A percentile compares a stretch with the other conserved stretches of the same genome.
These are phyloP conservation scores for Lepidochrysops patricia DNA, from an alignment of 2,888 invertebrate genomes.

Conservation along the genomic window DNA sequence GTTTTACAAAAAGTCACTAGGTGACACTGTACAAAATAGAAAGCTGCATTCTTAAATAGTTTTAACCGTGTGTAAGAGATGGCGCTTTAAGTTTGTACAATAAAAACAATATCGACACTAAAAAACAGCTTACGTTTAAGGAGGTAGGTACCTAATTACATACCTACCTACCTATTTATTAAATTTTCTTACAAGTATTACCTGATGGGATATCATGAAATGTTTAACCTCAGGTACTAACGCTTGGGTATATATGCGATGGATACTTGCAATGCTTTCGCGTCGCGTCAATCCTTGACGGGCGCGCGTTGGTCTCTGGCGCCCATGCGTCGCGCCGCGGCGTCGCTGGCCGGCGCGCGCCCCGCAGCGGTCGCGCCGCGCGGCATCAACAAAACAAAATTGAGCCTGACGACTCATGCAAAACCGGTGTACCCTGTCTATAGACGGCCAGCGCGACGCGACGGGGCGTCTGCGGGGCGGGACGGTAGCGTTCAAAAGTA, in stretches of 20 bases:
- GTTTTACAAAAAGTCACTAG: background rate
- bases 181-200: background rate
- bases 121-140: background rate
- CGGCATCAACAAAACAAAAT: slow-evolving; percentile 6
- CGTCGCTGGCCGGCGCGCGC: background rate
- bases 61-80: background rate
- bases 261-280: background rate
- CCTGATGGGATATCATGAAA: too few species aligned
- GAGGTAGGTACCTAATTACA: too few species aligned
- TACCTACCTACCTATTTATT: background rate
- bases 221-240: too few species aligned
- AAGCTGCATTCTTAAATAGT: too few species aligned
- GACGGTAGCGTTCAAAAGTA: slow-evolving; percentile 1
- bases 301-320: background rate
- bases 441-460: slow-evolving; percentile 1
- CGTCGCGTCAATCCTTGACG: background rate
- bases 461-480: slow-evolving; percentile 12
- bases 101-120: too few species aligned
- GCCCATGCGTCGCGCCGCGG: background rate
- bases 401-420: background rate
- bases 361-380: slow-evolving; percentile 7
- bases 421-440: slow-evolving; percentile 3
- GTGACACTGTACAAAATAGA: background rate
- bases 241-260: background rate
- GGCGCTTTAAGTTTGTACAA: background rate